Evolutionary conservation across 2,113 vertebrate genomes (phyloP), one percentile per base, ranked within the genome.

Genomic region (Thalassarche chlororhynchos): DNA sequence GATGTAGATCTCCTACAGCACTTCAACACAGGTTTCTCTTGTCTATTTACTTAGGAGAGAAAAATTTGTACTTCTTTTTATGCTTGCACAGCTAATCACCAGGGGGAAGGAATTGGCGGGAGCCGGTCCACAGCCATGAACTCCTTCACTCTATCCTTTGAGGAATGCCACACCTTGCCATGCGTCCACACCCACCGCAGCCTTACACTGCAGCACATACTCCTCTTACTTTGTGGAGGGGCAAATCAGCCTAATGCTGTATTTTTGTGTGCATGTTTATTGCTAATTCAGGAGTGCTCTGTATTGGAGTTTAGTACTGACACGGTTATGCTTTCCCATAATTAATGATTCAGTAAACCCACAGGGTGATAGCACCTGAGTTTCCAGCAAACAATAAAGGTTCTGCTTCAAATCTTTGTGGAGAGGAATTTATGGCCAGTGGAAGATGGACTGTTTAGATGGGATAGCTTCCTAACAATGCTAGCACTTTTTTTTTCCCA

Each of bases 181-280:
- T 31, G 13, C 21, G 12, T 24, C 46, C 0, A 0, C 76, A 74
- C 21, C 21, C 2, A 1, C 46, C 0, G 0, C 52, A 71, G 29
- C 60, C 23, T 61, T 57, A 23, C 1, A 0, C 36, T 62, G 65
- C 65, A 58, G 31, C 49, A 8, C 10, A 8, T 23, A 7, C 9
- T 29, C 13, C 29, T 36, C 24, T 62, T 44, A 10, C 49, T 55
- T 72, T 31, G 17, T n/a, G 34, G 44, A n/a, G 32, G 11, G 17
- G 15, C 7, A 58, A 12, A 79, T 51, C 28, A 51, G 15, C 36
- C 24, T 46, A 34, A 66, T 5, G 9, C 18, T 88, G 17, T 36
- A 3, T 21, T 46, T 61, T 38, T 71, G 5, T 34, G 6, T 71
- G 60, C 6, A 20, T 20, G 42, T 29, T 40, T 64, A 6, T 58